A percentile compares a stretch with the other conserved stretches of the same genome.
Evolutionary conservation across 1,140 invertebrate species (phyloP).

Genomic region (Drosophila burlai): DNA sequence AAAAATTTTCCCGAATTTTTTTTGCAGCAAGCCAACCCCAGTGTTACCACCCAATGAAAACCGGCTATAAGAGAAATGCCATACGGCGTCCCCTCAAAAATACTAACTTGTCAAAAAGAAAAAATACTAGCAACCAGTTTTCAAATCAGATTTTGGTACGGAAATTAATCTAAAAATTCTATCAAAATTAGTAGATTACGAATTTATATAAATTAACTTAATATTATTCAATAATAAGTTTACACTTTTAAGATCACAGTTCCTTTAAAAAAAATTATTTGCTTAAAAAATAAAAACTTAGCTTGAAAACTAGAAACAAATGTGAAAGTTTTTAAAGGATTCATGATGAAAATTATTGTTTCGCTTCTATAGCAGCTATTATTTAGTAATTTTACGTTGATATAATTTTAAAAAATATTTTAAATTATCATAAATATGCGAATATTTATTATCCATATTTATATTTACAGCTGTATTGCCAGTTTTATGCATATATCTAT

Average conservation of each 20-base stretch:
- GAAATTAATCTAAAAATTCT: no score
- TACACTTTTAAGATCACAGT: neutral
- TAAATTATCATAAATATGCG: neutral
- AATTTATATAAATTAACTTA: neutral
- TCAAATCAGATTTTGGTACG: neutral
- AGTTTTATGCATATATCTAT: no score
- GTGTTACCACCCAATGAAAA: slow-evolving; percentile 33
- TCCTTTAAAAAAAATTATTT: neutral
- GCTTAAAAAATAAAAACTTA: neutral
- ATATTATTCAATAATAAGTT: neutral
- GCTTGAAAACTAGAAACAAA: neutral
- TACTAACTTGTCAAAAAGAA: neutral
- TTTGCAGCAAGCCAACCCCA: slow-evolving; percentile 30
- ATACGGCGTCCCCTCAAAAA: neutral
- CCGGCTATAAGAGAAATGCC: slow-evolving; percentile 22
- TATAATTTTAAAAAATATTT: neutral
- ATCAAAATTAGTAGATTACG: neutral
- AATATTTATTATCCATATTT: no score
- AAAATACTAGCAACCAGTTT: neutral
- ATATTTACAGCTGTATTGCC: no score
- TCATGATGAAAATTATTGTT: neutral
- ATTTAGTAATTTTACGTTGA: neutral
- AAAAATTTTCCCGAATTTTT: slow-evolving; percentile 27
- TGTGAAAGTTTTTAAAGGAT: neutral
- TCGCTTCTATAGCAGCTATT: no score